Evolutionary conservation across 2,888 invertebrate species (phyloP), one percentile per base, ranked within the genome.

Genomic region (Siphlonurus alternatus): DNA sequence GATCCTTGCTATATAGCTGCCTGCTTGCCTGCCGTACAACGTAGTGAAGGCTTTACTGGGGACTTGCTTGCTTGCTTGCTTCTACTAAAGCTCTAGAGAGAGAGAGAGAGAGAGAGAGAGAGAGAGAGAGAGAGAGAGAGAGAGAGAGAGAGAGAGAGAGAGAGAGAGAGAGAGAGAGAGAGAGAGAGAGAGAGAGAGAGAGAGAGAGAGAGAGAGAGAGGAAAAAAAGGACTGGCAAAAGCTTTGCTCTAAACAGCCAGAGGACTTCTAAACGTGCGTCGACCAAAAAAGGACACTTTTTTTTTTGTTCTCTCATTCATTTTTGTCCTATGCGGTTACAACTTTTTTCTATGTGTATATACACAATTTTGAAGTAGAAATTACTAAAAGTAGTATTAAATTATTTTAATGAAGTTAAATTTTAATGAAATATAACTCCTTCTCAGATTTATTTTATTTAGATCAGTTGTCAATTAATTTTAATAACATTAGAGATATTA

Each of bases 1-100:
- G n/a, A n/a, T n/a, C n/a, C n/a, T n/a, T n/a, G n/a, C n/a, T n/a
- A n/a, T n/a, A n/a, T n/a, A n/a, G n/a, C n/a, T n/a, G n/a, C n/a
- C n/a, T n/a, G n/a, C n/a, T 53, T 19, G 22, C 38, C 63, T 38
- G 59, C 63, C 63, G 59, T 59, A 56, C 56, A 51, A 51, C 25
- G 59, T 51, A 38, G 5, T 15, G 38, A 10, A 38, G 38, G 38
- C 38, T 38, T 38, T 15, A 38, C 38, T 10, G 38, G 5, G 15
- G 5, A 38, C 38, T 38, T n/a, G n/a, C n/a, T n/a, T n/a, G n/a
- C n/a, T n/a, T n/a, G n/a, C n/a, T n/a, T n/a, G n/a, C n/a, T n/a
- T n/a, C n/a, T n/a, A n/a, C n/a, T n/a, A n/a, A n/a, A n/a, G n/a
- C n/a, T n/a, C n/a, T n/a, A 38, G 15, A 5, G 38, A 38, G 5